Evolutionary conservation across 2,797 vertebrate genomes (phyloP), one percentile per base, ranked within the genome.

Genomic region (Anguilla anguilla): DNA sequence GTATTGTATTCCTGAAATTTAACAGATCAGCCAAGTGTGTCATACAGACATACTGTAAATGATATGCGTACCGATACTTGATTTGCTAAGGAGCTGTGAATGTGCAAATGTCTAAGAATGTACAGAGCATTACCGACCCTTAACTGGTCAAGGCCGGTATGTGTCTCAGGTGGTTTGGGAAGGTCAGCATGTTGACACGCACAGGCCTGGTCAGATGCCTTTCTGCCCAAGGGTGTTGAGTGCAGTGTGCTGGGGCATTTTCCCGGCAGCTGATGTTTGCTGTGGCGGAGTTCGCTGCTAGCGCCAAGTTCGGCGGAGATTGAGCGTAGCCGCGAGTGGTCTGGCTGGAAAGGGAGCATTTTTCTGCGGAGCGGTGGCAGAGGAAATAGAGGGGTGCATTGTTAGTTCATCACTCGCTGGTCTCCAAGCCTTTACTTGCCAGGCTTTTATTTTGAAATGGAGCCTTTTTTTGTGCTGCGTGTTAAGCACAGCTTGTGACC

Each of bases 141-240:
- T 82, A 82, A 82, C 46, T 82, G 79, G 46, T 51, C 79, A 25
- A n/a, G 79, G 46, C 43, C 46, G 46, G 79, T 82, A 43, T 77
- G 79, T n/a, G 39, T 82, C 46, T 82, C 79, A 25, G 46, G 79
- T 82, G 79, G 79, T 82, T 82, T 82, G 46, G 46, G 79, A 82
- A 82, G 79, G 79, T 82, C 79, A 51, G 79, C 22, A 2, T 82
- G 79, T 82, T 82, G 79, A 82, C 46, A 82, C 51, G 51, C 51
- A 82, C 79, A 49, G 79, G 79, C 79, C n/a, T 25, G 46, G 79
- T 51, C 79, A n/a, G 79, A 82, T 82, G 22, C 22, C 43, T 82
- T 82, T 82, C 79, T 25, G 19, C 79, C 22, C 43, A 9, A 82
- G 39, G 79, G 43, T 51, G 79, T 49, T 51, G 79, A 82, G 25